A percentile compares a stretch with the other conserved stretches of the same genome.
Conservation (phyloP, 2,888 invertebrate species). For the Chloromyia formosa region DNA sequence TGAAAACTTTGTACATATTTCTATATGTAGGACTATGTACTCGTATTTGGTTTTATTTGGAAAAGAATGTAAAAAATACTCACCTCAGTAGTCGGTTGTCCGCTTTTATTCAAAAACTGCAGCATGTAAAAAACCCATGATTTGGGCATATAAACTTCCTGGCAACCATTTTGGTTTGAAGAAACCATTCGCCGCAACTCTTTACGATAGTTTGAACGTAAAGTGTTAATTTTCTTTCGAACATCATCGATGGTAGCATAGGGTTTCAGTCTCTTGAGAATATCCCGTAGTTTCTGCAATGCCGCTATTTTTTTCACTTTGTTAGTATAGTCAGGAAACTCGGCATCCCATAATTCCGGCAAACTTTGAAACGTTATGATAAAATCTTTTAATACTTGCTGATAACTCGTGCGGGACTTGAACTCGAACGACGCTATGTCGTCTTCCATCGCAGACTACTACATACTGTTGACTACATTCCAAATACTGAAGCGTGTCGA, state of each 20-base stretch:
- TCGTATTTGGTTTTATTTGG: no score
- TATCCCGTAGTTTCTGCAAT: not conserved
- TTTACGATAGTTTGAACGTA: not conserved
- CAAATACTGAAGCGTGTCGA: no score
- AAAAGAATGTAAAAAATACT: no score
- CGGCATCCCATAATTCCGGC: not conserved
- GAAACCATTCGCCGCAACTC: not conserved
- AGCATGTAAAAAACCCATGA: not conserved
- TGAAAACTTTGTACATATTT: not conserved
- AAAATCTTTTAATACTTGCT: not conserved
- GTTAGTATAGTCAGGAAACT: not conserved
- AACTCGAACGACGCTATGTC: no score
- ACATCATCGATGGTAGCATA: not conserved
- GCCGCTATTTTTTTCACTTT: not conserved
- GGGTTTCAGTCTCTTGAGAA: not conserved
- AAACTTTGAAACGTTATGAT: not conserved
- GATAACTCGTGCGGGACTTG: no score
- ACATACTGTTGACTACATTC: no score
- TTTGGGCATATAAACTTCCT: not conserved
- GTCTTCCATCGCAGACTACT: no score
- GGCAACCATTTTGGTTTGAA: not conserved
- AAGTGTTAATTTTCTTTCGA: slow-evolving; percentile 8
- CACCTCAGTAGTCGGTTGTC: not conserved
- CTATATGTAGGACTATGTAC: no score
- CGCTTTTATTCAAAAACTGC: not conserved